Conservation (phyloP, 2,888 invertebrate genomes). For the Carpatolechia fugitivella region DNA sequence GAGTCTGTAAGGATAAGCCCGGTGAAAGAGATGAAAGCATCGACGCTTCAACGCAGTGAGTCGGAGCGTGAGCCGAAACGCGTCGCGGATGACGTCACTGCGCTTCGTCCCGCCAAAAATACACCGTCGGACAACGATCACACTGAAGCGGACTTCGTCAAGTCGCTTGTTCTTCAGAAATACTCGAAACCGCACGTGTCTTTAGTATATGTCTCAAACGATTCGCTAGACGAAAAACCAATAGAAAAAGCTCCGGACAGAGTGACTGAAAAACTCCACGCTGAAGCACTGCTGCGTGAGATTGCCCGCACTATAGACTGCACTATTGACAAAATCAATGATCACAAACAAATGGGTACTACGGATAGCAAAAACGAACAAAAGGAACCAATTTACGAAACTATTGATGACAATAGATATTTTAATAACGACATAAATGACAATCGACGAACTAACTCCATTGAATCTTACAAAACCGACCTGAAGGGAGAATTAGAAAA, state of each 20-base stretch:
- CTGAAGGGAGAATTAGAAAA: slow-evolving; percentile 58
- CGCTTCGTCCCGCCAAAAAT: slow-evolving; percentile 61
- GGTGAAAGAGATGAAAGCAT: slow-evolving; percentile 43
- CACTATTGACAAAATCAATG: slow-evolving; percentile 60
- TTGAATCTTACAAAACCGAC: slow-evolving; percentile 53
- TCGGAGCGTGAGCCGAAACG: slow-evolving; percentile 37
- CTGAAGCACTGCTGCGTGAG: slow-evolving; percentile 66
- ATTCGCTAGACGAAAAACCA: slow-evolving; percentile 44
- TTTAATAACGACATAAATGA: neutral
- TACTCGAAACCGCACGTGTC: slow-evolving; percentile 70
- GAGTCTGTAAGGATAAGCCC: slow-evolving; percentile 56
- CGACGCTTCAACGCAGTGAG: slow-evolving; percentile 46
- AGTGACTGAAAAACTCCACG: slow-evolving; percentile 53
- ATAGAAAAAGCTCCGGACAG: neutral
- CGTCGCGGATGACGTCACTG: slow-evolving; percentile 30
- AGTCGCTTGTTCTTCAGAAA: slow-evolving; percentile 68
- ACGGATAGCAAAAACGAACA: slow-evolving; percentile 45
- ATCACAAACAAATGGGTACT: slow-evolving; percentile 53
- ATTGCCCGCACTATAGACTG: slow-evolving; percentile 69
- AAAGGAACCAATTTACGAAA: slow-evolving; percentile 50
- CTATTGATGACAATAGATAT: slow-evolving; percentile 38
- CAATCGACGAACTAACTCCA: slow-evolving; percentile 21
- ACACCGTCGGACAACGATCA: slow-evolving; percentile 37
- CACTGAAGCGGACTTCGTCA: slow-evolving; percentile 55
- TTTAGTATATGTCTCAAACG: slow-evolving; percentile 60